Base-by-base conservation (phyloP, 2,888 invertebrate genomes). In the Gortyna flavago region DNA sequence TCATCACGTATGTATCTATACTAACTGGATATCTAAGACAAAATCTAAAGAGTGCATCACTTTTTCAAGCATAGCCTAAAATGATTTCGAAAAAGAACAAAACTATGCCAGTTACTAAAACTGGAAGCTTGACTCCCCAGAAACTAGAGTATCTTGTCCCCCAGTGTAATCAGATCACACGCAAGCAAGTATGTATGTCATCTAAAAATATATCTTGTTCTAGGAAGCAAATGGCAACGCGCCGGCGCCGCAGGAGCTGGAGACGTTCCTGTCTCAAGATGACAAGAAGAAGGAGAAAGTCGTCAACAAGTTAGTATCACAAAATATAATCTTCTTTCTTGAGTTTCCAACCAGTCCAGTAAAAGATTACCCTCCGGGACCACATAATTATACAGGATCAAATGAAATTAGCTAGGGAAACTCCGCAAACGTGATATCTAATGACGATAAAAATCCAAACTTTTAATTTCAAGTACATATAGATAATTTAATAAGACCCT, bases 251-350 rank as follows among this genome's bases (percentile, higher is more conserved):
- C 98, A 98, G 88, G 98, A 98, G 94, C 93, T 98, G 97, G 98
- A 98, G 89, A 98, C 98, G n/a, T 98, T 98, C 92, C 95, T 98
- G 85, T 98, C 98, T 66, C 97, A 97, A 88, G 98, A 98, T 90
- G 98, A 98, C n/a, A 97, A 95, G 79, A 93, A 87, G 48, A 97
- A 97, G 89, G 97, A 97, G 83, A 95, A 94, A 86, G 94, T 95
- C 67, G 94, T 95, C 75, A 97, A 93, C 91, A 97, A 96, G 97
- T 97, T 92, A 96, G 97, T 91, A 81, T 59, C 41, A 38, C 4
- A 35, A 54, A 69, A 35, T 35, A 51, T 25, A 18, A 32, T 32
- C 25, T 51, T 21, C 7, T 32, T 32, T 54, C 8, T 69, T 38
- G 0, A 48, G 18, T 0, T 2, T 67, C 48, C 21, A n/a, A 29